Base-by-base conservation (phyloP, 1,140 invertebrate species). In the Dinoponera quadriceps region DNA sequence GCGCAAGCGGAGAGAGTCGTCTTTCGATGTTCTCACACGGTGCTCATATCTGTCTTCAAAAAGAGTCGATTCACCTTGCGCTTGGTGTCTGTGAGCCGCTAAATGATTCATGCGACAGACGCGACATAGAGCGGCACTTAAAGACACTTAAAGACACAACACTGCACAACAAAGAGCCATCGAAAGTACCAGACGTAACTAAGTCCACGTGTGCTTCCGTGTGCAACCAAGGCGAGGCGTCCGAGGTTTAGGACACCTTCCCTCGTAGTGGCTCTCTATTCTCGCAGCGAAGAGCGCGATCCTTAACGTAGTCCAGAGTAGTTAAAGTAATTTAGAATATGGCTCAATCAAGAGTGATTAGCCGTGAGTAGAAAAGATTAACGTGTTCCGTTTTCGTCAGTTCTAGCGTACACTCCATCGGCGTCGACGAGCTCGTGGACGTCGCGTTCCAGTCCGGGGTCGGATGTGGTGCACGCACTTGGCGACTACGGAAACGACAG, bases 401-500 rank as follows among this genome's bases (percentile, higher is more conserved):
- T 84, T 87, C 14, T 75, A 84, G 86, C 54, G 59, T 69, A 77
- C 55, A 69, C 16, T 59, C 25, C n/a, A 25, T 22, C 63, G 29
- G 62, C 65, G 38, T 44, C 38, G 74, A 33, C 60, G 29, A 54
- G 66, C 74, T 65, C 68, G 16, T 49, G 63, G 68, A 80, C 85
- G 44, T 62, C n/a, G 55, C 57, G 59, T 62, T 57, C 59, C 33
- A 11, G 66, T 74, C 59, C 51, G 59, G 83, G 91, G 90, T 89
- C 93, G 93, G 91, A 94, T 94, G 93, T 93, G 87, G 90, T 91
- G 91, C 88, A 69, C 57, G 78, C 83, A 88, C 80, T 65, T 66
- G 86, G 85, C 63, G 81, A 51, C 66, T 49, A 54, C 59, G 55
- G 82, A 71, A 72, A 90, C 81, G 82, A 82, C 82, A 86, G 83